Percentiles rank a stretch among this genome's conserved stretches.
phyloP scores from a whole-genome alignment of 1,140 invertebrate genomes.

The Pogonomyrmex californicus region DNA sequence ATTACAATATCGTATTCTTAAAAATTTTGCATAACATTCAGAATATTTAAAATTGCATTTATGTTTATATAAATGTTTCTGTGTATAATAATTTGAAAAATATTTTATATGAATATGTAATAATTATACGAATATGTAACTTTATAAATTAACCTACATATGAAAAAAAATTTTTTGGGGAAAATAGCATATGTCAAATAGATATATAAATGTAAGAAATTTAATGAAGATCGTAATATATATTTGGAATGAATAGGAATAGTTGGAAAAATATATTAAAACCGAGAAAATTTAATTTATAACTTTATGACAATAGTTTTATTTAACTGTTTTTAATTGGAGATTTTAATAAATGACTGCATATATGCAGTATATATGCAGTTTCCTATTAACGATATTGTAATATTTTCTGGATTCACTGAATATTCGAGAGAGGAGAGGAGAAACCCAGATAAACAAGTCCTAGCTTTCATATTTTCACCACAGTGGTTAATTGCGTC shows the following conservation, averaged over 20 bases:
- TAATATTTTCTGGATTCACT: conserved; percentile 17
- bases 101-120: background rate
- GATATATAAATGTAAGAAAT: conserved; percentile 21
- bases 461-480: conserved; percentile 33
- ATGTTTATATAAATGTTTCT: background rate
- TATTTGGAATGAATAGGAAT: background rate
- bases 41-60: background rate
- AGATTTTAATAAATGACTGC: conserved; percentile 15
- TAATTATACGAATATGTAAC: background rate
- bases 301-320: conserved; percentile 12
- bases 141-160: background rate
- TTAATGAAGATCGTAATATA: conserved; percentile 18
- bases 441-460: conserved; percentile 14
- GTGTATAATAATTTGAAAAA: background rate
- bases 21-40: background rate
- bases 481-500: conserved; percentile 35
- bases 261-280: background rate
- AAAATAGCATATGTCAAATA: background rate
- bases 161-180: conserved; percentile 5
- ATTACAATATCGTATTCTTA: background rate
- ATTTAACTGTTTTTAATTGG: background rate
- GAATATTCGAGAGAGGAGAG: conserved; percentile 1
- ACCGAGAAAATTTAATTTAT: background rate
- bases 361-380: background rate
- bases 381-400: background rate